These are phyloP conservation scores for Parelbella ahira DNA, from an alignment of 2,888 invertebrate genomes.

Conservation along the genomic window DNA sequence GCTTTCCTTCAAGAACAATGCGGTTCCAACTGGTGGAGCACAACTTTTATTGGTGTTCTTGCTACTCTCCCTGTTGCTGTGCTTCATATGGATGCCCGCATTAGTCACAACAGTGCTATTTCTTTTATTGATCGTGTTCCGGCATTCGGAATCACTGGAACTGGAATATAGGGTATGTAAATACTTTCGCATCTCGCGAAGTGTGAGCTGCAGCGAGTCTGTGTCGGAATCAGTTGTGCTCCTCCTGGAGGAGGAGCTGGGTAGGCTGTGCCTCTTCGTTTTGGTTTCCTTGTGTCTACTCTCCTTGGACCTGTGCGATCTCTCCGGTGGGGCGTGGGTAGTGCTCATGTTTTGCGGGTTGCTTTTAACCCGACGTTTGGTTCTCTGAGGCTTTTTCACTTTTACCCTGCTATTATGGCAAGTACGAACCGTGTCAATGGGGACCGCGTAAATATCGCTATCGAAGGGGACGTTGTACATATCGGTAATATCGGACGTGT, in stretches of 20 bases:
- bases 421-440: constrained; percentile 88
- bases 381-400: constrained; percentile 61
- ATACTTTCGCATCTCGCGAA: constrained; percentile 91
- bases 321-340: constrained; percentile 44
- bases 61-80: constrained; percentile 53
- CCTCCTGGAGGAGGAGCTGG: constrained; percentile 82
- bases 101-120: constrained; percentile 67
- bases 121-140: constrained; percentile 70
- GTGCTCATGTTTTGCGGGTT: constrained; percentile 53
- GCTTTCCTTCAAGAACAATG: constrained; percentile 57
- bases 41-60: constrained; percentile 9
- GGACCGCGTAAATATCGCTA: constrained; percentile 92
- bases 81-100: constrained; percentile 59
- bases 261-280: constrained; percentile 85
- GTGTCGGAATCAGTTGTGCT: constrained; percentile 78
- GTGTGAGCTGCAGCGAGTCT: constrained; percentile 89
- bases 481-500: constrained; percentile 89
- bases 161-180: constrained; percentile 90
- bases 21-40: constrained; percentile 29
- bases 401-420: constrained; percentile 60
- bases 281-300: constrained; percentile 58
- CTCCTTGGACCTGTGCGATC: constrained; percentile 52
- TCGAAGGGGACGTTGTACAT: constrained; percentile 94
- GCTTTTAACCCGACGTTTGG: constrained; percentile 62
- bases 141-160: constrained; percentile 83